Evolutionary conservation across 2,888 invertebrate genomes (phyloP), one percentile per base, ranked within the genome.

Genomic region (Cheilosia grossa): DNA sequence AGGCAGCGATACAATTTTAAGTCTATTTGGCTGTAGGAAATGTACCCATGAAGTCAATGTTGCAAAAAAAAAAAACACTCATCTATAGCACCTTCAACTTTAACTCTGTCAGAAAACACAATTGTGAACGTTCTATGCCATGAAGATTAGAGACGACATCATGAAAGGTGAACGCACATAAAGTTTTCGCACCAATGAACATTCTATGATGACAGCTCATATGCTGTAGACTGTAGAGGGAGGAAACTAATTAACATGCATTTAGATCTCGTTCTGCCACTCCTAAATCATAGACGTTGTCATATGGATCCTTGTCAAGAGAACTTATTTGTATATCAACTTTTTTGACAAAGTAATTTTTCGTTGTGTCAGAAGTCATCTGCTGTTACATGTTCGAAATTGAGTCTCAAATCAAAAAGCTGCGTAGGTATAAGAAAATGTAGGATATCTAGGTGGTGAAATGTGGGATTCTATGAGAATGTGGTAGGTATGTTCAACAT

Each of bases 341-440:
- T 42, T 66, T 40, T 51, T 40, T 66, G 42, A 66, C 66, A 66
- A 53, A 53, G 53, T 40, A 66, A 53, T 66, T 66, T 66, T 66
- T 66, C 66, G 40, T 17, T 53, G 53, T 66, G 40, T 66, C 53
- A 53, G 40, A 66, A 53, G 27, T 42, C 40, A 66, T 66, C 53
- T 53, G 53, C 42, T 53, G 53, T 27, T 53, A 40, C 53, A 53
- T 53, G 24, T 42, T 66, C 37, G 9, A n/a, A 37, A 64, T 64
- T 21, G 19, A 44, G 61, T 47, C 30, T 21, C 19, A n/a, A 47
- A 64, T 21, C 33, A 17, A 19, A 53, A 42, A 51, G 5, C 40
- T 53, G 19, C 17, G 7, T 19, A n/a, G n/a, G n/a, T n/a, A 19
- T 6, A 10, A 3, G 47, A 47, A 47, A 19, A 2, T 17, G 47